phyloP scores from a whole-genome alignment of 2,797 vertebrate genomes.

The Silurus aristotelis region DNA sequence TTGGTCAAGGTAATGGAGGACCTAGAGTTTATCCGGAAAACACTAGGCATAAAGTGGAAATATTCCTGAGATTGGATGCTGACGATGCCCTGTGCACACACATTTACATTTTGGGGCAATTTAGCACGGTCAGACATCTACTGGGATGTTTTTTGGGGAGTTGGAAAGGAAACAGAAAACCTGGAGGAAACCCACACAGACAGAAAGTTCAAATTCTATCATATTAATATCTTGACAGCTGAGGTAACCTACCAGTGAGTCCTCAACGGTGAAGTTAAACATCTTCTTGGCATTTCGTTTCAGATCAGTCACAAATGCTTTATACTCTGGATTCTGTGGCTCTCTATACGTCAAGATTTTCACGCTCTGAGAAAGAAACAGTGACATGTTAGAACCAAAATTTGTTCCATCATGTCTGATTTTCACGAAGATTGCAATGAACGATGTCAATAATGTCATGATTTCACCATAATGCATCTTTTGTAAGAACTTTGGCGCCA shows the following conservation, averaged over 20 bases:
- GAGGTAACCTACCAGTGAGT: constrained; percentile 80
- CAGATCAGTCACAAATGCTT: constrained; percentile 78
- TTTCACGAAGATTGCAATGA: background rate
- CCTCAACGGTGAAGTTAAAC: constrained; percentile 85
- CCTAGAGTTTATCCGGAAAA: background rate
- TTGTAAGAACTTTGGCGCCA: background rate
- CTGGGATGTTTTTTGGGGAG: background rate
- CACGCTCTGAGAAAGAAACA: constrained; percentile 75
- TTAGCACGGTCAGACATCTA: no score
- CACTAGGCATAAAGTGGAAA: background rate
- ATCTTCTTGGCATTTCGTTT: constrained; percentile 70
- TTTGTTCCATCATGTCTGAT: background rate
- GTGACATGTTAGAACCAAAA: background rate
- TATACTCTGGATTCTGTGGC: constrained; percentile 84
- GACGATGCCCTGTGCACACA: background rate
- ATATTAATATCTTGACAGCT: background rate
- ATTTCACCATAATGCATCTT: background rate
- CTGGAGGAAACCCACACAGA: background rate
- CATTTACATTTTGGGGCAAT: background rate
- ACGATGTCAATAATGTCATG: background rate
- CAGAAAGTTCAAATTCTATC: background rate
- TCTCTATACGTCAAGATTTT: constrained; percentile 92
- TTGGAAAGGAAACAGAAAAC: background rate
- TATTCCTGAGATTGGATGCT: background rate
- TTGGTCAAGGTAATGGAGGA: background rate